A percentile compares a stretch with the other conserved stretches of the same genome.
phyloP scores from a whole-genome alignment of 2,797 vertebrate species.

The Myotis daubentonii region DNA sequence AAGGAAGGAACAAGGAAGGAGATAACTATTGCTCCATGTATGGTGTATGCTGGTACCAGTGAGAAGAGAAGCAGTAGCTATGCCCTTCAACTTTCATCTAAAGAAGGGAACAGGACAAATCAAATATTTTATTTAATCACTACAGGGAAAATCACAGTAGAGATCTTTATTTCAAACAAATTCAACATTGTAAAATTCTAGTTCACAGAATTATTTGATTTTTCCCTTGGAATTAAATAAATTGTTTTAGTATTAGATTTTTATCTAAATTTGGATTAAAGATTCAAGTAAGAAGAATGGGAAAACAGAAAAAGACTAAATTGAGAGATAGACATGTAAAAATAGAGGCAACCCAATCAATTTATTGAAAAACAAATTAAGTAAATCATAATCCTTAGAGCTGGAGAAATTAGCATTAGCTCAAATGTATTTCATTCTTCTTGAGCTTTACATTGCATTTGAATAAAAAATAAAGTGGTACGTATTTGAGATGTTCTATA shows the following conservation, averaged over 20 bases:
- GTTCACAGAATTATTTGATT: neutral
- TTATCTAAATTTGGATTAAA: conserved; percentile 9
- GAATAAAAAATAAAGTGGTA: conserved; percentile 5
- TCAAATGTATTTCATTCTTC: neutral
- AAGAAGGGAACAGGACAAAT: neutral
- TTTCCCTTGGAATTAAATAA: neutral
- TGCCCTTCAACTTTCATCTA: neutral
- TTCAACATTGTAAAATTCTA: neutral
- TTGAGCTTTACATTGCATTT: neutral
- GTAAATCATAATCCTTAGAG: neutral
- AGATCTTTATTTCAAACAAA: conserved; percentile 41
- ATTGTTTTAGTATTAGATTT: neutral
- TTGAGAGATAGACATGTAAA: neutral
- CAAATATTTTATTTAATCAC: conserved; percentile 38
- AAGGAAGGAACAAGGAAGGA: neutral
- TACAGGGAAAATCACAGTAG: neutral
- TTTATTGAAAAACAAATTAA: conserved; percentile 43
- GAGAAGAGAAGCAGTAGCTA: neutral
- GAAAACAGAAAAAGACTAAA: neutral
- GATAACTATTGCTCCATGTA: neutral
- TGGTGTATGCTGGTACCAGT: neutral
- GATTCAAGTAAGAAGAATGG: conserved; percentile 36
- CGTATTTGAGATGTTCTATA: neutral
- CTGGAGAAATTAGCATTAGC: neutral
- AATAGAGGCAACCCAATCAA: neutral